A percentile compares a stretch with the other conserved stretches of the same genome.
These are phyloP conservation scores for Mayetiola destructor DNA, from an alignment of 2,888 invertebrate genomes.

Conservation along the genomic window DNA sequence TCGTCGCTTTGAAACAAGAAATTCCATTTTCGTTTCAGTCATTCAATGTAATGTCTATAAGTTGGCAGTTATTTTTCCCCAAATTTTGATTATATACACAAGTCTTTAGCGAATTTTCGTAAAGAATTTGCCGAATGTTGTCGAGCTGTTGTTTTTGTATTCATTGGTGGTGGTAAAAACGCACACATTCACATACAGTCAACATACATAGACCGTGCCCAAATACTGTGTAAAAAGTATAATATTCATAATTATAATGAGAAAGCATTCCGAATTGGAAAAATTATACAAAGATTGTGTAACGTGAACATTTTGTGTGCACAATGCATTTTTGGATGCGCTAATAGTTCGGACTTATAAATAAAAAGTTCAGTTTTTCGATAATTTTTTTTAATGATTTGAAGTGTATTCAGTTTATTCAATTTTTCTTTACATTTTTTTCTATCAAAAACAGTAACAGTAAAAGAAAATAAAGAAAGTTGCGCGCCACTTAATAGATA, in stretches of 20 bases:
- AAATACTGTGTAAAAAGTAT: neutral
- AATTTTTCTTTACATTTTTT: too few relatives aligned
- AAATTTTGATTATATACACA: neutral
- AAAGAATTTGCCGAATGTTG: neutral
- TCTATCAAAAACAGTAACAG: too few relatives aligned
- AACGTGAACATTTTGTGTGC: conserved; percentile 8
- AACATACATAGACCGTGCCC: neutral
- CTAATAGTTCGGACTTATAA: too few relatives aligned
- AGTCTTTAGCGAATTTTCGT: neutral
- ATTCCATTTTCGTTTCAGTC: conserved; percentile 13
- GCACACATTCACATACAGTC: neutral
- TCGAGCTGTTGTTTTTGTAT: too few relatives aligned
- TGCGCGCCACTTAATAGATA: too few relatives aligned
- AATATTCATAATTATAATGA: conserved; percentile 1
- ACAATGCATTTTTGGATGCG: conserved; percentile 2
- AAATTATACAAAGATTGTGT: neutral
- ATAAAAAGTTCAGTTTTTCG: too few relatives aligned
- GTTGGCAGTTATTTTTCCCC: conserved; percentile 14
- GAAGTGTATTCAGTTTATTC: too few relatives aligned
- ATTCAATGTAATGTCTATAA: conserved; percentile 14
- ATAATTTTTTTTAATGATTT: too few relatives aligned
- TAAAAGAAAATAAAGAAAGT: too few relatives aligned
- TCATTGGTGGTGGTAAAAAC: too few relatives aligned
- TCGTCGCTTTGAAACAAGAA: conserved; percentile 9
- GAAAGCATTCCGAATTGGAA: neutral